Base-by-base conservation (phyloP, 1,140 invertebrate species). In the Bombus vancouverensis region DNA sequence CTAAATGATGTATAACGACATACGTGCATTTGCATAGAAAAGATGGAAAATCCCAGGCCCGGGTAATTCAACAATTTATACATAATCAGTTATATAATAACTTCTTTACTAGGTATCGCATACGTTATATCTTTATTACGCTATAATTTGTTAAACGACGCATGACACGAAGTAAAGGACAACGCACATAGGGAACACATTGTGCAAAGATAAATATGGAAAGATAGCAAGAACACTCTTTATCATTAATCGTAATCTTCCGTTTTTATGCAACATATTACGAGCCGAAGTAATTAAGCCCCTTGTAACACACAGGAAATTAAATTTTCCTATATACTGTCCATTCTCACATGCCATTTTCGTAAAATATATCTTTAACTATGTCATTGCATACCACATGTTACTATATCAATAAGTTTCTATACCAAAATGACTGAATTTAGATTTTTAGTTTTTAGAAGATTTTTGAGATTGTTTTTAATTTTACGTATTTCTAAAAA, bases 141-240 rank as follows among this genome's bases (percentile, higher is more conserved):
- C 15, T 62, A 32, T 42, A 78, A 78, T 78, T 78, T 78, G 75
- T 37, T 42, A 66, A 78, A 78, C 75, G 37, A 59, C 10, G 34
- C 75, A 39, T 32, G 57, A 42, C 37, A 42, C 34, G 37, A 22
- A 42, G 71, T 32, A 73, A 44, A 73, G 71, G 71, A 73, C 71
- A 73, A 47, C 13, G 5, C n/a, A n/a, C 8, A n/a, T 32, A n/a
- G 13, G 70, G 25, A 53, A 47, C n/a, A 76, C 37, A n/a, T 5
- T 39, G 28, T 4, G 15, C 57, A n/a, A 39, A 78, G 57, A 65
- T 65, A 65, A 78, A 65, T 65, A 66, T 77, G 62, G 57, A n/a
- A 42, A 22, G 25, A 77, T 77, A 59, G n/a, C 2, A 78, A 39
- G 37, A 22, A 39, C 18, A 32, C 8, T n/a, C 12, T 18, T 42